A percentile compares a stretch with the other conserved stretches of the same genome.
Evolutionary conservation across 2,113 vertebrate genomes (phyloP).

Genomic region (Pelodiscus sinensis): DNA sequence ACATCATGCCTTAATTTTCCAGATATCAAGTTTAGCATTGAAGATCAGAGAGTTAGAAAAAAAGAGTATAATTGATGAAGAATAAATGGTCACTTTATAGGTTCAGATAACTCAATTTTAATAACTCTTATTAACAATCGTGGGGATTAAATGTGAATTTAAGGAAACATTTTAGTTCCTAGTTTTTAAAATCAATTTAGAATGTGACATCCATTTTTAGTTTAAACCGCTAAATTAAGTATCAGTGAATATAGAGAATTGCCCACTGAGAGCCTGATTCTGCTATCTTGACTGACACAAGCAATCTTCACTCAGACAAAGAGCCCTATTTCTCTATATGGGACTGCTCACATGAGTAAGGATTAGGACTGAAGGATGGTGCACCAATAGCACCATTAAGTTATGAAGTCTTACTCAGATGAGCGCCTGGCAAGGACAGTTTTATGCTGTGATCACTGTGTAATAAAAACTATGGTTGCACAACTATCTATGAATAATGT

Average conservation of each 20-base stretch:
- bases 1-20: not conserved
- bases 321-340: not conserved
- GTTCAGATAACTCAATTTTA: not conserved
- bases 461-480: not conserved
- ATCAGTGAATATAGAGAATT: not conserved
- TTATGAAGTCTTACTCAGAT: not conserved
- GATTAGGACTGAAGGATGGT: not conserved
- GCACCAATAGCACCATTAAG: not conserved
- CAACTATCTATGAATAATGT: not conserved
- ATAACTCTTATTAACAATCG: not conserved
- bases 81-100: not conserved
- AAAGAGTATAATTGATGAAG: not conserved
- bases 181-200: not conserved
- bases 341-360: not conserved
- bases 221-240: not conserved
- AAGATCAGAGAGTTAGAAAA: not conserved
- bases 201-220: not conserved
- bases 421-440: not conserved
- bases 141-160: not conserved
- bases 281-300: not conserved
- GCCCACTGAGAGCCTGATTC: not conserved
- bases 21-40: not conserved
- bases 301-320: not conserved
- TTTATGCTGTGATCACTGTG: not conserved
- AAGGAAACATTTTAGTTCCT: not conserved